Base-by-base conservation (phyloP, 2,888 invertebrate genomes). In the Ephialtes manifestator region DNA sequence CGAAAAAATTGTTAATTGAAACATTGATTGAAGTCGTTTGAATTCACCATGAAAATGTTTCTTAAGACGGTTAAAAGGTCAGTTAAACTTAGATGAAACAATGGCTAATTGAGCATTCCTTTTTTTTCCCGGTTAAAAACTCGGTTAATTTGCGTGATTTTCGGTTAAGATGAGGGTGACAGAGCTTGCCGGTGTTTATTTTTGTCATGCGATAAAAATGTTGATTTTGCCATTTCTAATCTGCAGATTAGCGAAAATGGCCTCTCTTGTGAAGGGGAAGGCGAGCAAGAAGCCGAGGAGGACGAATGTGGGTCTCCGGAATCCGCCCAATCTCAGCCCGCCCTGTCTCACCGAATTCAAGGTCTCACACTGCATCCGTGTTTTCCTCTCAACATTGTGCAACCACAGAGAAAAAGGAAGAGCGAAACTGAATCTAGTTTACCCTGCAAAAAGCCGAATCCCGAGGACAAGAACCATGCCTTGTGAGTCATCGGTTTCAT, bases 391-490 rank as follows among this genome's bases (percentile, higher is more conserved):
- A 92, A 93, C 74, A 89, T 92, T 46, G 91, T 92, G 53, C 92
- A 93, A 84, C 91, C 92, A 48, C 90, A 92, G 80, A 93, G 93
- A 76, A 94, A 94, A 86, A 92, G 94, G 67, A 94, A 93, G 85
- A 92, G 91, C 72, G 93, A 93, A 87, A 91, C 90, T 60, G 94
- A 94, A 74, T 91, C 90, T 15, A 92, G 88, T 86, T 90, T 93
- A 90, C 95, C 95, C 28, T 95, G 95, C 91, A 96, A 95, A 93
- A 95, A 95, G 90, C 92, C 94, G 85, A 94, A 94, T 90, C 94
- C 95, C 48, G 95, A 95, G 88, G 95, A 94, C 77, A 95, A 94
- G 89, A 91, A 89, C 78, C 86, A 89, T 83, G 87, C 85, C 48
- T 86, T 88, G 93, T 92, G 78, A 89, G 91, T 86, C 43, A 18